phyloP scores from a whole-genome alignment of 1,140 invertebrate genomes.

The Ceratosolen fusciceps region DNA sequence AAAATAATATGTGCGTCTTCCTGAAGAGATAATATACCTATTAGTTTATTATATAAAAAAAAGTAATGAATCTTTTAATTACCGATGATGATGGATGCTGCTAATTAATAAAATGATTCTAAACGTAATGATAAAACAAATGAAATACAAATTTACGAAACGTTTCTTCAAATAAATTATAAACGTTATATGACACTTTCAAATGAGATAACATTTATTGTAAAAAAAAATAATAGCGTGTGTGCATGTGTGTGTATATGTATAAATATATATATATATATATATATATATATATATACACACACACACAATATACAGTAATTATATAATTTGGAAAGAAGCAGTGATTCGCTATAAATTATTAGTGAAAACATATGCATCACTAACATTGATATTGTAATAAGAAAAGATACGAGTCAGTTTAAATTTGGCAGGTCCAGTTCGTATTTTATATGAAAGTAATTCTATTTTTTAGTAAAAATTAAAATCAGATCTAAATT shows the following conservation, averaged over 20 bases:
- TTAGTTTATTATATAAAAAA: conserved; percentile 59
- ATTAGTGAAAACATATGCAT: conserved; percentile 27
- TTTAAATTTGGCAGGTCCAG: conserved; percentile 16
- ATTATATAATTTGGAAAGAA: conserved; percentile 51
- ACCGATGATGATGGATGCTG: neutral
- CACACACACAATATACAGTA: conserved; percentile 43
- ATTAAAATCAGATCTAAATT: neutral
- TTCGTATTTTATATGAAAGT: conserved; percentile 36
- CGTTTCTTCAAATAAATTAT: neutral
- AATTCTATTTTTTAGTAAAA: conserved; percentile 35
- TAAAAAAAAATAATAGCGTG: no score
- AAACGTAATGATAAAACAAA: neutral
- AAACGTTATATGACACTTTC: neutral
- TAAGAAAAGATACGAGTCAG: neutral
- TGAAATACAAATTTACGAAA: neutral
- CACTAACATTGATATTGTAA: neutral
- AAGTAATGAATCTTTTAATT: no score
- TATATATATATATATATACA: neutral
- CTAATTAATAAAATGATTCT: conserved; percentile 2
- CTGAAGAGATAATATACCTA: conserved; percentile 58
- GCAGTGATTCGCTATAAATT: conserved; percentile 54
- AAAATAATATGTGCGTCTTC: conserved; percentile 63
- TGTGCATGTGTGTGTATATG: no score
- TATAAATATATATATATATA: neutral
- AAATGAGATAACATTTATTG: neutral